These are phyloP conservation scores for Diachasma alloeum DNA, from an alignment of 1,140 invertebrate species.

Conservation along the genomic window DNA sequence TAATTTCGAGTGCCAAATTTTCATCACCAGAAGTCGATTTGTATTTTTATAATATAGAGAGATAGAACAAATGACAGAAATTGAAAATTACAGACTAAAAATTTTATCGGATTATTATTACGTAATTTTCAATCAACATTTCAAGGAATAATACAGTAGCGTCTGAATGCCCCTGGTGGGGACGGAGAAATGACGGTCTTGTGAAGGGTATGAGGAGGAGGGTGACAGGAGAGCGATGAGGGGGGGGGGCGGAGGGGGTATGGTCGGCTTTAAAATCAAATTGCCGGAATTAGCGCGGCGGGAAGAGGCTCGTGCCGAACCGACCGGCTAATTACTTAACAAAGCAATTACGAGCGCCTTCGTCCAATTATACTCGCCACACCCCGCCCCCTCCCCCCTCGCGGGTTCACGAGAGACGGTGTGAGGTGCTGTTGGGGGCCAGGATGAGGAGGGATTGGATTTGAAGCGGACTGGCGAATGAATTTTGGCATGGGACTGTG, in stretches of 20 bases:
- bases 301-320: conserved; percentile 31
- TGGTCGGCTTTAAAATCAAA: conserved; percentile 33
- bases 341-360: conserved; percentile 38
- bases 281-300: conserved; percentile 31
- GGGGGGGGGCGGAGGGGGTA: background rate
- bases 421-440: background rate
- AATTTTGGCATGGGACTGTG: background rate
- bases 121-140: too few relatives aligned
- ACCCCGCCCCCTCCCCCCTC: background rate
- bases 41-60: too few relatives aligned
- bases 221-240: background rate
- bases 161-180: too few relatives aligned
- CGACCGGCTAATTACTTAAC: conserved; percentile 38
- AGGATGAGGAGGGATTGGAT: background rate
- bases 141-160: too few relatives aligned
- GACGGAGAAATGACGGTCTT: too few relatives aligned
- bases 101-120: too few relatives aligned
- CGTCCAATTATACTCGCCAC: conserved; percentile 34
- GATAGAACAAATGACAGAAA: too few relatives aligned
- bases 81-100: too few relatives aligned
- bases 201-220: background rate
- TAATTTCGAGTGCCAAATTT: too few relatives aligned
- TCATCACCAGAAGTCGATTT: too few relatives aligned
- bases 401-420: background rate
- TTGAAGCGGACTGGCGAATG: background rate